These are phyloP conservation scores for Sarcophilus harrisii DNA, from an alignment of 2,797 vertebrate species.

Conservation along the genomic window DNA sequence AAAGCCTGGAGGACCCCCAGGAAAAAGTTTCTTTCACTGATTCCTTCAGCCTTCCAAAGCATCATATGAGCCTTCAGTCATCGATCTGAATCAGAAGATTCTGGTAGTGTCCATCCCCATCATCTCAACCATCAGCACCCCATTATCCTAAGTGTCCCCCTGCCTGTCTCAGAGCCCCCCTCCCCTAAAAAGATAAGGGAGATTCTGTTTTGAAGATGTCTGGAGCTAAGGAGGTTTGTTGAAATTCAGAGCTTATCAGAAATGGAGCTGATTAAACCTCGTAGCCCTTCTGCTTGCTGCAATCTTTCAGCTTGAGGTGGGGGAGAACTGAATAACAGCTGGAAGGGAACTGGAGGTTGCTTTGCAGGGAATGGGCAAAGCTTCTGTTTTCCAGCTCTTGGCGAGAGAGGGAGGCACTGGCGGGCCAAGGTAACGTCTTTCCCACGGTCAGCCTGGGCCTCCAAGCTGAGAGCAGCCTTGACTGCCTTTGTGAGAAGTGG, in stretches of 20 bases:
- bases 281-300: slow-evolving; percentile 63
- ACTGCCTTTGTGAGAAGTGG: background rate
- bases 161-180: slow-evolving; percentile 79
- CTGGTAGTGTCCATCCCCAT: background rate
- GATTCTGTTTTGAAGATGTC: slow-evolving; percentile 73
- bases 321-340: slow-evolving; percentile 69
- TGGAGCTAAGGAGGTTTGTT: slow-evolving; percentile 73
- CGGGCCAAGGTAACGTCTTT: slow-evolving; percentile 86
- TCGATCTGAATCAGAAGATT: background rate
- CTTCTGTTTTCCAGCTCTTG: slow-evolving; percentile 70
- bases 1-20: no score
- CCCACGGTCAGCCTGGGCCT: slow-evolving; percentile 81
- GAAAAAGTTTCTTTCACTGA: no score
- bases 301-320: background rate
- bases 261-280: slow-evolving; percentile 78
- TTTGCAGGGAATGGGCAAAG: slow-evolving; percentile 70
- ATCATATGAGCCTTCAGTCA: background rate
- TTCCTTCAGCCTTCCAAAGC: background rate
- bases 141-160: background rate
- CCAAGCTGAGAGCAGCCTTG: slow-evolving; percentile 81
- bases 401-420: slow-evolving; percentile 69
- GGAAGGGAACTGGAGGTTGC: slow-evolving; percentile 24
- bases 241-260: slow-evolving; percentile 79
- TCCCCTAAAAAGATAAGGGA: slow-evolving; percentile 61
- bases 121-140: background rate